phyloP scores from a whole-genome alignment of 2,113 vertebrate genomes.

The Promerops cafer region DNA sequence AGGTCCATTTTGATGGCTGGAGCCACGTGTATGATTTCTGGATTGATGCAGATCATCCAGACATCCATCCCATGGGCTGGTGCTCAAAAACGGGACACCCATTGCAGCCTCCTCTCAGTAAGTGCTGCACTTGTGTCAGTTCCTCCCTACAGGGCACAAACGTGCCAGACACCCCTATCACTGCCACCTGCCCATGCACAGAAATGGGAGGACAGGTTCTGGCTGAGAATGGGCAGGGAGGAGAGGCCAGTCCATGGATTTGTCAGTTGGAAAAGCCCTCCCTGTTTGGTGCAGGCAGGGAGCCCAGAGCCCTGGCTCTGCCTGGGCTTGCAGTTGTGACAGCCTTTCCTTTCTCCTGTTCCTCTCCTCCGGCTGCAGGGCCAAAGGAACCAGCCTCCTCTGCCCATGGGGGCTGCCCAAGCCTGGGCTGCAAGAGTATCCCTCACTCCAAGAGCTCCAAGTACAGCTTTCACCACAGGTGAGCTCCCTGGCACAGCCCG shows the following conservation, averaged over 20 bases:
- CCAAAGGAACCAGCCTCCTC: conserved; percentile 77
- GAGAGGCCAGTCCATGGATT: neutral
- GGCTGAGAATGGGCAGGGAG: neutral
- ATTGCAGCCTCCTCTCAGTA: conserved; percentile 85
- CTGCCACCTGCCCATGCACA: neutral
- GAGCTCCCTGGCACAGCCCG: neutral
- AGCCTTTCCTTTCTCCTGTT: neutral
- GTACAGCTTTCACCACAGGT: conserved; percentile 98
- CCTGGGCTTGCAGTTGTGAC: neutral
- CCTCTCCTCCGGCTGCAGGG: conserved; percentile 60
- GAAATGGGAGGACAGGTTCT: neutral
- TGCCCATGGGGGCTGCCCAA: conserved; percentile 74
- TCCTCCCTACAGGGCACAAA: neutral
- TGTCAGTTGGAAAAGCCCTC: neutral
- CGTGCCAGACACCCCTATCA: neutral
- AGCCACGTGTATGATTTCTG: conserved; percentile 94
- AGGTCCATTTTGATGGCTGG: conserved; percentile 98
- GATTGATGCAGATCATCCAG: conserved; percentile 92
- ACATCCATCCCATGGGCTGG: conserved; percentile 94
- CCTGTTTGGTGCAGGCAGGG: neutral
- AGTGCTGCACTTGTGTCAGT: neutral
- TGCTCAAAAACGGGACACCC: conserved; percentile 90
- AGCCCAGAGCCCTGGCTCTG: neutral
- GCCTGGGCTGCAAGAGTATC: conserved; percentile 84
- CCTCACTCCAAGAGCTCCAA: conserved; percentile 85